Evolutionary conservation across 2,888 invertebrate genomes (phyloP), one percentile per base, ranked within the genome.

Genomic region (Desoria tigrina): DNA sequence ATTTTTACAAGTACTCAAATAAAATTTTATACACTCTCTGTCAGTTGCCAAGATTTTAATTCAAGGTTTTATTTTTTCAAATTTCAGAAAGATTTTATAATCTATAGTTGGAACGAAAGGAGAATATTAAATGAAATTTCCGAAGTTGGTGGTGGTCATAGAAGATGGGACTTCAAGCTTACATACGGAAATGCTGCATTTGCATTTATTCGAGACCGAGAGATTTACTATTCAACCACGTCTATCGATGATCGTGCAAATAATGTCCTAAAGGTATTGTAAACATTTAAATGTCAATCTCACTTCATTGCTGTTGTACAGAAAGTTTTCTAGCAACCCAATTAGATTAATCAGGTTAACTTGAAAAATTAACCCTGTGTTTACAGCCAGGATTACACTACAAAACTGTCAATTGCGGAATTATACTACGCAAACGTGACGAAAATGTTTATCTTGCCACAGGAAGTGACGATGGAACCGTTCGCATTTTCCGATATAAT

Each of bases 391-490:
- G 71, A 32, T 57, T 71, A 24, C 71, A 71, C 51, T 57, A 59
- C 39, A 59, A 61, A 69, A 66, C 68, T 2, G 65, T 71, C 9
- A 71, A 69, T 39, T 71, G 71, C 54, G 68, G 60, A 11, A 39
- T 66, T 16, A 50, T 26, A 2, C 28, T 68, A 6, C 32, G 45
- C 11, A 42, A 18, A 7, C 21, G 9, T 21, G 28, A 21, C 2
- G 21, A 24, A 16, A 11, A 23, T 3, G 11, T 45, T 42, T 2
- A 45, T 32, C 49, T 9, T 28, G 61, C 69, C 2, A 62, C 68
- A 32, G 68, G 71, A 54, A 71, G 71, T 50, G 71, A 71, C 42
- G 71, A 71, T 24, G 68, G 68, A 16, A 62, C 68, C 3, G 27
- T 71, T 16, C 57, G 69, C 57, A 67, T 64, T 51, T 65, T 69